These are phyloP conservation scores for Coregonus ussuriensis DNA, from an alignment of 2,797 vertebrate genomes.

Conservation along the genomic window DNA sequence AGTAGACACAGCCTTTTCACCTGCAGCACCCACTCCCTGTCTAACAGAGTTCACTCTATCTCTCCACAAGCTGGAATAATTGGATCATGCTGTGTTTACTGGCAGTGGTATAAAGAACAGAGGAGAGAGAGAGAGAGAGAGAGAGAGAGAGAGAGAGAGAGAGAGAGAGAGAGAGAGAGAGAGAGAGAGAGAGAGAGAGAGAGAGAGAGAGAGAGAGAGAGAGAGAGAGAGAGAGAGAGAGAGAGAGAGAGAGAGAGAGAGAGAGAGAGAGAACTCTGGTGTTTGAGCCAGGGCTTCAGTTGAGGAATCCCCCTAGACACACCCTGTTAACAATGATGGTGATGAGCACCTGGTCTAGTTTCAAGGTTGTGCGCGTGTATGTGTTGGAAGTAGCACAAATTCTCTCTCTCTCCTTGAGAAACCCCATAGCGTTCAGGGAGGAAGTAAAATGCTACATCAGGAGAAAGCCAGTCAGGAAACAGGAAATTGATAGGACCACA, in stretches of 20 bases:
- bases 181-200: background rate
- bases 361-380: background rate
- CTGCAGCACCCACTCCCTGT: background rate
- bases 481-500: background rate
- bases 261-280: too few species aligned
- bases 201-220: background rate
- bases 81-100: background rate
- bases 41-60: background rate
- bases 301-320: background rate
- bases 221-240: background rate
- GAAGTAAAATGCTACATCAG: background rate
- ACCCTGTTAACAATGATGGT: background rate
- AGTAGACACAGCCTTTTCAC: background rate
- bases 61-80: background rate
- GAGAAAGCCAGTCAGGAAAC: background rate
- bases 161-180: background rate
- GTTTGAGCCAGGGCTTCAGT: background rate
- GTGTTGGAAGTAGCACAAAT: background rate
- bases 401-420: background rate
- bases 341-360: background rate
- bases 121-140: background rate
- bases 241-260: background rate
- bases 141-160: background rate
- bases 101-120: too few species aligned
- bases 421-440: background rate